Base-by-base conservation (phyloP, 2,113 vertebrate species). In the Paratilapia polleni region DNA sequence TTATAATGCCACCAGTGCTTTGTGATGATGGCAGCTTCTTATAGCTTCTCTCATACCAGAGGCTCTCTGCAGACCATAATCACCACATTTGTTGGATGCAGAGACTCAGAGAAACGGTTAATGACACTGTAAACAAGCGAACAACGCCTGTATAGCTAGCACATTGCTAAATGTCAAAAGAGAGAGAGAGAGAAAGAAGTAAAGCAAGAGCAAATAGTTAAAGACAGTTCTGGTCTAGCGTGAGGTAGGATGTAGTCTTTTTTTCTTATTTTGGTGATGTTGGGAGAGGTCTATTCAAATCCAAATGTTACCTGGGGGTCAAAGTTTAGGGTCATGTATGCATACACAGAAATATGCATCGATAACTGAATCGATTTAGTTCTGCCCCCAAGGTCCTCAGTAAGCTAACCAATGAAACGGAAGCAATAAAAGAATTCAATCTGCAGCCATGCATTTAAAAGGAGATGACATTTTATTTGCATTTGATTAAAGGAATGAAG, bases 101-200 rank as follows among this genome's bases (percentile, higher is more conserved):
- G 85, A 82, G 89, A 80, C 81, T 87, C 66, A 8, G 78, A 83
- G 83, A 87, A 90, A 87, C 79, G 10, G 75, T 92, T 93, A 92
- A 92, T 73, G 70, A 91, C 57, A 85, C 91, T 88, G 87, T 93
- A 94, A 93, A 94, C 91, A 92, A 88, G 86, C 52, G 1, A 64
- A 73, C 26, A 0, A 41, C 19, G 70, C 2, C 49, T 84, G 89
- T 86, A 20, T 59, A 59, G 87, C 85, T 82, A 59, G 87, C 87
- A 88, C 82, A 31, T 80, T 54, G 75, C 82, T 86, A 89, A 93
- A 93, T 93, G 85, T 92, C 90, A 82, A 61, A 80, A 80, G 59
- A 59, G 60, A 63, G 28, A 60, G 38, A 38, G 73, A 63, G 74
- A 66, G 75, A 13, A 31, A n/a, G n/a, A n/a, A n/a, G 34, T 47